phyloP scores from a whole-genome alignment of 2,797 vertebrate species.

The Paratrypauchen microcephalus region DNA sequence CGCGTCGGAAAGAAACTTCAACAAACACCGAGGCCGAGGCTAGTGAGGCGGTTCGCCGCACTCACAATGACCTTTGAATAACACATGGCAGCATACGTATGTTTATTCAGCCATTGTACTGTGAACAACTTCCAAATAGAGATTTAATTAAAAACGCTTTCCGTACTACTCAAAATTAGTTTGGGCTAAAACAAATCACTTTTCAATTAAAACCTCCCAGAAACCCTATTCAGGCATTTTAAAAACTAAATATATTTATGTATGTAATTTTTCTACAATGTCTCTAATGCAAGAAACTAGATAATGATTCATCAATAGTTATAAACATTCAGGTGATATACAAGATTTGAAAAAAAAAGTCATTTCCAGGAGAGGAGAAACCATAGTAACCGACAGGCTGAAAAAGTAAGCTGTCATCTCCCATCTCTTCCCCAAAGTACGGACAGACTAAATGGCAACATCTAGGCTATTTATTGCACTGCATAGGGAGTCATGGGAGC shows the following conservation, averaged over 20 bases:
- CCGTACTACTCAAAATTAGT: background rate
- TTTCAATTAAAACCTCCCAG: background rate
- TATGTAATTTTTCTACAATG: background rate
- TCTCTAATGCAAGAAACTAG: background rate
- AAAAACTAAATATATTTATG: background rate
- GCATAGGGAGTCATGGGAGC: background rate
- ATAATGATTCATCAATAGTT: background rate
- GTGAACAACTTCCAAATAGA: background rate
- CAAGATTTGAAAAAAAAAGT: background rate
- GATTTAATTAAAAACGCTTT: background rate
- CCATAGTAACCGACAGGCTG: conserved; percentile 7
- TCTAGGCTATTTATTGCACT: conserved; percentile 1
- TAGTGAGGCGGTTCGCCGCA: too few relatives aligned
- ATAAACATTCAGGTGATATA: background rate
- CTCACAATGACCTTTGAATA: background rate
- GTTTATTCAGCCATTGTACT: background rate
- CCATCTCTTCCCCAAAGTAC: background rate
- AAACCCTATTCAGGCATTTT: background rate
- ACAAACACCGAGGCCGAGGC: too few relatives aligned
- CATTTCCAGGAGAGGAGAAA: conserved; percentile 6
- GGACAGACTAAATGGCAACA: conserved; percentile 19
- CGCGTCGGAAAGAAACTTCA: too few relatives aligned
- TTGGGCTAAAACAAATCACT: background rate
- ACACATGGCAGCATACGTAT: background rate
- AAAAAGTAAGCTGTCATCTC: conserved; percentile 16